These are phyloP conservation scores for Agrypnus murinus DNA, from an alignment of 2,888 invertebrate genomes.

Conservation along the genomic window DNA sequence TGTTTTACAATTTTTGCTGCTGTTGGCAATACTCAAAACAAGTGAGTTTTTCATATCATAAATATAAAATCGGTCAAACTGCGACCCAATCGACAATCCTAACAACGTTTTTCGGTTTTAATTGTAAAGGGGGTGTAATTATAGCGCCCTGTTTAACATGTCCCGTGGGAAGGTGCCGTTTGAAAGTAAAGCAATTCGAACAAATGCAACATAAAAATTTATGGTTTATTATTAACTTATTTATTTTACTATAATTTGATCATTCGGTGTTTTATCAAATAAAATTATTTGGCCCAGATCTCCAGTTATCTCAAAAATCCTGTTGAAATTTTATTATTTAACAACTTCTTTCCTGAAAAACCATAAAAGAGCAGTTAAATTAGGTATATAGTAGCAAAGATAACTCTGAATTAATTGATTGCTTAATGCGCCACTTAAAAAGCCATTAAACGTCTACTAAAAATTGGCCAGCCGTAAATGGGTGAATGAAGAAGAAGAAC, in stretches of 20 bases:
- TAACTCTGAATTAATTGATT: constrained; percentile 51
- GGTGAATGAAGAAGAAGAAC: constrained; percentile 69
- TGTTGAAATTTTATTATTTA: neutral
- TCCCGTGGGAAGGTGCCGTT: constrained; percentile 1
- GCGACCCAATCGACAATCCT: constrained; percentile 7
- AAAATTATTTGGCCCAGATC: too few species aligned
- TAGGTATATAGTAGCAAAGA: constrained; percentile 31
- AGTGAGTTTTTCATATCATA: neutral
- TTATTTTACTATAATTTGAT: too few species aligned
- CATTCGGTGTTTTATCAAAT: too few species aligned
- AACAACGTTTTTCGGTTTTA: constrained; percentile 9
- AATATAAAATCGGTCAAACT: neutral
- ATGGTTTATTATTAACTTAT: constrained; percentile 12
- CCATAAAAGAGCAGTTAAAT: constrained; percentile 29
- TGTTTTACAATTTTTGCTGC: too few species aligned
- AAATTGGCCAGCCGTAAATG: constrained; percentile 66
- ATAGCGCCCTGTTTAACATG: constrained; percentile 14
- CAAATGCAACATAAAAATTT: constrained; percentile 2
- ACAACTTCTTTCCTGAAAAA: constrained; percentile 20
- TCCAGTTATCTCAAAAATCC: too few species aligned
- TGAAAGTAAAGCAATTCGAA: constrained; percentile 12
- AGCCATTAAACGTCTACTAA: constrained; percentile 66
- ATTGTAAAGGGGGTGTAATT: constrained; percentile 14
- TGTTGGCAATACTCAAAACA: too few species aligned
- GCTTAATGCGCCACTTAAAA: constrained; percentile 66